Conservation (phyloP, 2,888 invertebrate species). For the Volucella inflata region DNA sequence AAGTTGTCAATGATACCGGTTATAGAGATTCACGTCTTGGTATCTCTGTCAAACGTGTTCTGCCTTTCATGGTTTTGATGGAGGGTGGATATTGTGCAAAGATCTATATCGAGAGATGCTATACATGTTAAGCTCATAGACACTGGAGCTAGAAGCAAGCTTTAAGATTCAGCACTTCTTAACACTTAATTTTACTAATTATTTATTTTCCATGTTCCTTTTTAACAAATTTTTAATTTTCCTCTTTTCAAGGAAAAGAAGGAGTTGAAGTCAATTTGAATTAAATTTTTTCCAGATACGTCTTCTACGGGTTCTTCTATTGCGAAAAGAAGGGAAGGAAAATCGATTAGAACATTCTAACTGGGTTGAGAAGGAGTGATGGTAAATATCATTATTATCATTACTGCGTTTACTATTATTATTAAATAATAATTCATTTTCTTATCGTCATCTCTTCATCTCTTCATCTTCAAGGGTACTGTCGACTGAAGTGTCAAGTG, state of each 20-base stretch:
- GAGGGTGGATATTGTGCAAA: no score
- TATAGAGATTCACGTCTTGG: no score
- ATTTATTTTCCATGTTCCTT: no score
- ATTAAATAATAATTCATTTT: slow-evolving; percentile 70
- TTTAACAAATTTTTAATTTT: no score
- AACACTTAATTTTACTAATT: no score
- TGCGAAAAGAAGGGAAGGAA: slow-evolving; percentile 3
- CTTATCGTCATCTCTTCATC: slow-evolving; percentile 54
- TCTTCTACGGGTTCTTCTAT: not conserved
- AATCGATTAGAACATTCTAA: slow-evolving; percentile 18
- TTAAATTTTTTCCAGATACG: not conserved
- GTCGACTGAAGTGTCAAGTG: slow-evolving; percentile 32
- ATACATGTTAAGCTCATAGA: no score
- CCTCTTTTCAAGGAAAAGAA: not conserved
- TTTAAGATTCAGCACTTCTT: no score
- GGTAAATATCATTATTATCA: slow-evolving; percentile 50
- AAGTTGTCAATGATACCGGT: no score
- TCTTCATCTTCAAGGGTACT: slow-evolving; percentile 3
- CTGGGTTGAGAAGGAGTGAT: slow-evolving; percentile 11
- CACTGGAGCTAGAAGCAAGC: no score
- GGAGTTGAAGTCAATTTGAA: not conserved
- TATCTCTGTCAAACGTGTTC: no score
- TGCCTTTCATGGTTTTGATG: no score
- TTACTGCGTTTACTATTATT: slow-evolving; percentile 61
- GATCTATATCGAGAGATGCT: no score